Evolutionary conservation across 2,797 vertebrate genomes (phyloP), one percentile per base, ranked within the genome.

Genomic region (Microtus californicus): DNA sequence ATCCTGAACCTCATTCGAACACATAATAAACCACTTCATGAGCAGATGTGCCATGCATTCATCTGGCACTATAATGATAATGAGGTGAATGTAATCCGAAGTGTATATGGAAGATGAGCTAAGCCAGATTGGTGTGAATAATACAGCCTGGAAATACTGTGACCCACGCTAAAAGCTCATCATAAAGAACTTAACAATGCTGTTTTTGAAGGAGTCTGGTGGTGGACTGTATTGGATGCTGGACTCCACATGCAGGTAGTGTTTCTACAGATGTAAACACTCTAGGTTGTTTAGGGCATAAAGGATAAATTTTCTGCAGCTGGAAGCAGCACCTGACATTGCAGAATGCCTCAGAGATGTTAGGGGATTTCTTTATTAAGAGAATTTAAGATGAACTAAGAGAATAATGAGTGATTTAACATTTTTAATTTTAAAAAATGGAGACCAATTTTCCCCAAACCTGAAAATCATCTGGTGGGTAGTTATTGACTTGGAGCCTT

Each of bases 11-110:
- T 98, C 98, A 97, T 98, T 98, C 95, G 97, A 98, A 97, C 96
- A 97, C 98, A 98, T 98, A 99, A 99, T 98, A 98, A 98, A 98
- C 97, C 97, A 98, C 98, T 98, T 98, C 98, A 98, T 71, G 97
- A 99, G 96, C 98, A 99, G 98, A 99, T 99, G 98, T 97, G 98
- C 98, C 97, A 98, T 97, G 98, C 98, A 98, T 98, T 99, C 98
- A 98, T 99, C 98, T 97, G 98, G 97, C 98, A 98, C 98, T 98
- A 77, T 98, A 98, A 98, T 97, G 98, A 98, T 98, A 98, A 99
- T 98, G 98, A 98, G 98, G 98, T 98, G 97, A 98, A 98, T 98
- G 98, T 98, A 98, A 98, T 98, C 98, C 98, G 96, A 97, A 98
- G 98, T 98, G 98, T 97, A 98, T 98, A 9, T 98, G 98, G 97